Evolutionary conservation across 2,888 invertebrate genomes (phyloP), one percentile per base, ranked within the genome.

Genomic region (Sminthurides aquaticus): DNA sequence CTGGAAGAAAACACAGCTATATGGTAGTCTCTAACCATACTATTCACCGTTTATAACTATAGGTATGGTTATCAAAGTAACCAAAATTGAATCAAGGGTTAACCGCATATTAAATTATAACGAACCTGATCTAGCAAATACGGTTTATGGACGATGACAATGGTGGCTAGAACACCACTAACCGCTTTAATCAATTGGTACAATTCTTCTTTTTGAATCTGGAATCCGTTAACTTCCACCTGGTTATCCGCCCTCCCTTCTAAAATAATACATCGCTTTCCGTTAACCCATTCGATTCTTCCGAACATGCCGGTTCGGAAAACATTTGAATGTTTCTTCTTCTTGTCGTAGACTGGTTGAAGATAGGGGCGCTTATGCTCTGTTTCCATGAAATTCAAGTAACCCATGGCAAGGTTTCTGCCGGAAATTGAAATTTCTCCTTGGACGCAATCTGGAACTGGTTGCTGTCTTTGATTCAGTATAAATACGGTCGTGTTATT

Each of bases 131-230:
- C 79, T 15, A 79, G 71, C 73, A 86, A 84, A 0, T 88, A 88
- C 3, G 88, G 82, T 60, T 86, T 87, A 76, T 91, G 88, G 77
- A 90, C 90, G 1, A 92, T 81, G 0, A 90, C 89, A 0, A 88
- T 85, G 5, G 84, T 86, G 78, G 89, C 89, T 20, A 90, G 87
- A 2, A 91, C 84, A n/a, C 55, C 25, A 15, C 62, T 62, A 11
- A 43, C 25, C 20, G 64, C 60, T 3, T 55, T n/a, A 0, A 91
- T 83, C 5, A 87, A 86, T 67, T 85, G 85, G 75, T 93, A 91
- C 1, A 94, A 87, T 80, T 94, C 93, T 1, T 86, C 83, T 57
- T 92, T 80, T 76, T 93, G 91, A 0, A 94, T 90, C 11, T 92
- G 81, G 76, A 93, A 90, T 0, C 94, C 94, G 57, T 91, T 82